Conservation (phyloP, 2,797 vertebrate genomes). For the Oceanodroma leucorhoa region DNA sequence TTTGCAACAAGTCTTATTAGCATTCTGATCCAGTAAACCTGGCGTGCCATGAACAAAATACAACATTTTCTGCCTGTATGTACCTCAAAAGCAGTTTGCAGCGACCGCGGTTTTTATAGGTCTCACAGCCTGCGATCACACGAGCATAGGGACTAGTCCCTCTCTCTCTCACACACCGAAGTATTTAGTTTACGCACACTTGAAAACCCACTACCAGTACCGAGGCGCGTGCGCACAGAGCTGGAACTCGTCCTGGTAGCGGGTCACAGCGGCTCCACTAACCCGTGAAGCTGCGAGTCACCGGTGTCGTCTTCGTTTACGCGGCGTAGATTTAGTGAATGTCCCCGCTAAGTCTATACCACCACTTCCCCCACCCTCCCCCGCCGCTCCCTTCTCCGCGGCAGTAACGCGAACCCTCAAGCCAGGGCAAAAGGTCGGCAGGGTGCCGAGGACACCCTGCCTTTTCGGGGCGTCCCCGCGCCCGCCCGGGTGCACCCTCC, state of each 20-base stretch:
- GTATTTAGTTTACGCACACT: background rate
- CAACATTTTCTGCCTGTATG: background rate
- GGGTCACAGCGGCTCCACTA: background rate
- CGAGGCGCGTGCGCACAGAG: background rate
- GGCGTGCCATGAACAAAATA: background rate
- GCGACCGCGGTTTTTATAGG: background rate
- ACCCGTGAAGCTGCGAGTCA: background rate
- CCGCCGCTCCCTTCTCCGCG: background rate
- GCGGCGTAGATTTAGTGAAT: background rate
- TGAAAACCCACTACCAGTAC: background rate
- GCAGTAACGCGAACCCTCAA: no score
- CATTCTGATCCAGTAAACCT: background rate
- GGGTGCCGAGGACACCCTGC: background rate
- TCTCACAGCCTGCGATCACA: background rate
- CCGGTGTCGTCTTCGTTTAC: background rate
- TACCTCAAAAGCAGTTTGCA: background rate
- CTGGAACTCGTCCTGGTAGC: background rate
- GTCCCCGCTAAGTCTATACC: background rate
- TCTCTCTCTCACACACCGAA: no score
- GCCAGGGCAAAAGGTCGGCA: no score
- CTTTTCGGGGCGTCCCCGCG: background rate
- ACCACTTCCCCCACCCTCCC: no score
- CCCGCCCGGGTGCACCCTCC: background rate
- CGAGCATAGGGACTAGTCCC: accelerated
- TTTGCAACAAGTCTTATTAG: background rate